phyloP scores from a whole-genome alignment of 2,888 invertebrate genomes.

The Cylloceria caligata region DNA sequence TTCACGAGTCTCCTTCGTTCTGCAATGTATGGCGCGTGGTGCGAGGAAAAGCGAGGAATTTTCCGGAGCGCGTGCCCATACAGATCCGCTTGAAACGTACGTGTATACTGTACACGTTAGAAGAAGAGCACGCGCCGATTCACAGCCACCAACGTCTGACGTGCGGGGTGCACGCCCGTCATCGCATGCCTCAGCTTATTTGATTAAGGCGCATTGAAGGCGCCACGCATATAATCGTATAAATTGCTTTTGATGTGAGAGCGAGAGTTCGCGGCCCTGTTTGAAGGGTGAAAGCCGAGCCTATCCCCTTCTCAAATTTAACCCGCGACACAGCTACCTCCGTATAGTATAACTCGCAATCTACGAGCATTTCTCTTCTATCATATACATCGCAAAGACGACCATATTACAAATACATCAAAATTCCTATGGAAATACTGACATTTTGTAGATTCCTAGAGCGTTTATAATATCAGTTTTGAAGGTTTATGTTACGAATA shows the following conservation, averaged over 20 bases:
- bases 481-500: background rate
- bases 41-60: conserved; percentile 65
- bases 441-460: background rate
- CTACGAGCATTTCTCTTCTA: conserved; percentile 60
- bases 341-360: conserved; percentile 43
- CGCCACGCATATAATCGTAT: conserved; percentile 81
- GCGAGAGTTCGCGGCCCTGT: conserved; percentile 72
- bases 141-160: conserved; percentile 67
- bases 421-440: conserved; percentile 23
- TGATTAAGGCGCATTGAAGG: conserved; percentile 80
- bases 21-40: conserved; percentile 57
- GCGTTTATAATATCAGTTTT: background rate
- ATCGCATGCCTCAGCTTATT: conserved; percentile 74
- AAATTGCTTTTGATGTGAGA: conserved; percentile 81
- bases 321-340: conserved; percentile 42
- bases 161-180: conserved; percentile 63
- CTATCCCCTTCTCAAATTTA: conserved; percentile 52
- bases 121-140: conserved; percentile 70
- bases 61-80: conserved; percentile 62
- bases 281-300: conserved; percentile 73
- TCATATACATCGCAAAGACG: conserved; percentile 57
- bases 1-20: conserved; percentile 60
- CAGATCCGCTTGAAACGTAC: conserved; percentile 52
- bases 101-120: conserved; percentile 40
- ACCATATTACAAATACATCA: conserved; percentile 46